These are phyloP conservation scores for Dreissena polymorpha DNA, from an alignment of 1,140 invertebrate genomes.

Conservation along the genomic window DNA sequence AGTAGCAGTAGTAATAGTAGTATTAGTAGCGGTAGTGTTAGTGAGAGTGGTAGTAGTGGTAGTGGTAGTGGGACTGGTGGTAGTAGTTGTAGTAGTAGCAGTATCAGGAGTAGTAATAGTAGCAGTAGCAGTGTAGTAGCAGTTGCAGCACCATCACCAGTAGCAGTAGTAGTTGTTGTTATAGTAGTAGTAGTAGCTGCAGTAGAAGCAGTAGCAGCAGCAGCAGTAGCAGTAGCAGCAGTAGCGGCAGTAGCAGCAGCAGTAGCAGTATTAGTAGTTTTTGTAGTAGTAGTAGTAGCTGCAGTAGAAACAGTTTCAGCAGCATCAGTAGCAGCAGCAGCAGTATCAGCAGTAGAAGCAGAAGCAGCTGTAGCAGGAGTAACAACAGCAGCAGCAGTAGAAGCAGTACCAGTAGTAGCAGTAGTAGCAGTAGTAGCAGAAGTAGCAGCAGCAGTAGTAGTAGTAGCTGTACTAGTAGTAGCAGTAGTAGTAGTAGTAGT, in stretches of 20 bases:
- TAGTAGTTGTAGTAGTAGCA: conserved; percentile 10
- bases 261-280: too few species aligned
- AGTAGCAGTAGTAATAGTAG: conserved; percentile 35
- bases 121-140: conserved; percentile 10
- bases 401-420: background rate
- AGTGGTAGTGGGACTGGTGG: conserved; percentile 8
- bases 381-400: conserved; percentile 12
- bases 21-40: conserved; percentile 26
- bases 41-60: conserved; percentile 21
- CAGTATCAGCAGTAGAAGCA: too few species aligned
- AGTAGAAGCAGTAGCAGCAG: conserved; percentile 6
- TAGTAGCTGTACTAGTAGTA: conserved; percentile 11
- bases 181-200: too few species aligned
- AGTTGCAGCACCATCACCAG: too few species aligned
- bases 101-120: background rate
- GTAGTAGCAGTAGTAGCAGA: background rate
- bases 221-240: conserved; percentile 1
- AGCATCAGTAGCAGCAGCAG: too few species aligned
- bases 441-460: conserved; percentile 1
- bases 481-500: conserved; percentile 10
- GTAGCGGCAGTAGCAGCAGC: too few species aligned
- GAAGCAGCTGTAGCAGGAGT: too few species aligned
- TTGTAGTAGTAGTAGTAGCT: too few species aligned
- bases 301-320: too few species aligned
- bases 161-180: too few species aligned